Base-by-base conservation (phyloP, 2,797 vertebrate species). In the Tapera naevia region DNA sequence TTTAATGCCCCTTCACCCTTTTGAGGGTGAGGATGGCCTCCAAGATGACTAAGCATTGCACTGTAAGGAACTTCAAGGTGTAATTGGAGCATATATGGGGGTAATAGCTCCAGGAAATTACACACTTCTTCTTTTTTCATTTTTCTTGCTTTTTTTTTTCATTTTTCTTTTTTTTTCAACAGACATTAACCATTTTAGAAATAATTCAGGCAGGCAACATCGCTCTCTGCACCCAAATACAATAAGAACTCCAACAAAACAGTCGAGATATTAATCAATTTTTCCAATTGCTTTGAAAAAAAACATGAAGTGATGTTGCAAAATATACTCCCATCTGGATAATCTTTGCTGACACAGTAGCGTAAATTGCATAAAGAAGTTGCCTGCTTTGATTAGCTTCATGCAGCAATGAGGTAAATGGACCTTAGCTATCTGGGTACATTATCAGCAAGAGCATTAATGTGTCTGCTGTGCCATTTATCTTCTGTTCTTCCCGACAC, bases 321-420 rank as follows among this genome's bases (percentile, higher is more conserved):
- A 79, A 89, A 88, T 66, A 73, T 57, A 79, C 9, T 76, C 51
- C 60, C 30, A 45, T 61, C 60, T 90, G 60, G 64, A 17, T 90
- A 84, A 93, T 81, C 81, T 91, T 37, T 70, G 23, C 54, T 88
- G 87, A 84, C 76, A 57, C 64, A 22, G 19, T 50, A 64, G 25
- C 1, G 0, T 39, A 43, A 56, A 61, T 46, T 0, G 8, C 76
- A 54, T 62, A 23, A 78, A 70, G 69, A 88, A 82, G 16, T 33
- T 82, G 94, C 48, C 57, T 2, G 2, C 60, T 94, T 76, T 86
- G 70, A 88, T 92, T 94, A 88, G 41, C 60, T 84, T 94, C 60
- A 82, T 30, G 37, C 60, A 66, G 30, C 51, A 73, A n/a, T 1
- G 5, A 91, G 39, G 45, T 45, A 84, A 92, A 79, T 17, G 33